Percentiles rank a stretch among this genome's conserved stretches.
Conservation (phyloP, 2,888 invertebrate genomes). For the Agriopis aurantiaria region DNA sequence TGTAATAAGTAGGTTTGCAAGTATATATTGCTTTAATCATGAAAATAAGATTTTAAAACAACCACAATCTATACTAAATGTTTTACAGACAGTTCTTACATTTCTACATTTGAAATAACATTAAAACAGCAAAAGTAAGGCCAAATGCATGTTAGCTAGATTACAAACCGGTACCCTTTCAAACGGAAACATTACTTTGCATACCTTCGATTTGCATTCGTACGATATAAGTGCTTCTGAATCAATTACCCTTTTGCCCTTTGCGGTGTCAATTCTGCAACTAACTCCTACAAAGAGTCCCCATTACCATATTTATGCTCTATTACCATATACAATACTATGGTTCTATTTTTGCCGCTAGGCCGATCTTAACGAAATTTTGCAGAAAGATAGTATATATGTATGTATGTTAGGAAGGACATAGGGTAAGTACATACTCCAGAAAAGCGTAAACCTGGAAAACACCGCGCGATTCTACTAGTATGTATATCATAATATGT, state of each 20-base stretch:
- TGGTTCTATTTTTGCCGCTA: slow-evolving; percentile 5
- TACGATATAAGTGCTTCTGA: slow-evolving; percentile 41
- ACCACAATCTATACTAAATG: too few species aligned
- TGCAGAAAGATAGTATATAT: background rate
- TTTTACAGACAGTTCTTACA: background rate
- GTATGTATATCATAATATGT: background rate
- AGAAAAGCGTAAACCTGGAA: too few species aligned
- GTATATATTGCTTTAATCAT: too few species aligned
- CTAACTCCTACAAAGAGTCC: slow-evolving; percentile 36
- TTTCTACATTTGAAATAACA: background rate
- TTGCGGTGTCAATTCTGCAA: slow-evolving; percentile 46
- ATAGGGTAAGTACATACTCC: too few species aligned
- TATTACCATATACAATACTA: slow-evolving; percentile 3
- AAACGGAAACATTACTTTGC: slow-evolving; percentile 29
- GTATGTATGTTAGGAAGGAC: background rate
- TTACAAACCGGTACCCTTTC: slow-evolving; percentile 22
- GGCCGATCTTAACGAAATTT: slow-evolving; percentile 11
- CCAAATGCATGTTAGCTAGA: slow-evolving; percentile 1
- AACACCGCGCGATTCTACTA: too few species aligned
- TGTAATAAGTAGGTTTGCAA: too few species aligned
- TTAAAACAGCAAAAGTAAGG: background rate
- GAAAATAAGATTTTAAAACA: too few species aligned
- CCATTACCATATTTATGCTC: slow-evolving; percentile 13
- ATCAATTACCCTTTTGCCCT: slow-evolving; percentile 53
- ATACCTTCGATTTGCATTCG: slow-evolving; percentile 46